Base-by-base conservation (phyloP, 2,888 invertebrate genomes). In the Matsumyia berberina region DNA sequence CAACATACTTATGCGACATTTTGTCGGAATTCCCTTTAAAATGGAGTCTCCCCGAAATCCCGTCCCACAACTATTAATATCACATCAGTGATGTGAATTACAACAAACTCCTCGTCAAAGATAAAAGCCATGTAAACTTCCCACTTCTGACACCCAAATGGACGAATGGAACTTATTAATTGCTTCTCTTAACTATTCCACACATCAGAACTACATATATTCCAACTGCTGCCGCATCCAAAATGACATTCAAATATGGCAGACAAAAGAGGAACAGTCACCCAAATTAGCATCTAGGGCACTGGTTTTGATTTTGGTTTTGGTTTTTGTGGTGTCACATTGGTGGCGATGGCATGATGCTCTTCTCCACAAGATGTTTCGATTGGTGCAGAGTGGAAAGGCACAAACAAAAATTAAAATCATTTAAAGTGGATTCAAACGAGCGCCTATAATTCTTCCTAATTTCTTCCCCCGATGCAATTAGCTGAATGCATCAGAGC, bases 341-440 rank as follows among this genome's bases (percentile, higher is more conserved):
- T 67, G 73, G 58, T 51, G 19, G 77, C 4, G 24, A 4, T 24
- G 24, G 24, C 24, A 24, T 42, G 66, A 58, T 49, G 39, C 46
- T 39, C 33, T 15, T 15, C 60, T 17, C 19, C 58, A 17, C 39
- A 66, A 73, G 51, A 79, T 79, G 73, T 39, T 73, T 44, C 24
- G 24, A 79, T 79, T 79, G 83, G 78, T 55, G 35, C 19, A 70
- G 11, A 5, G 42, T 17, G 57, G 31, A 49, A 62, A 5, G 53
- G 39, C 12, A 73, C 37, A 7, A 24, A 46, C 53, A 33, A 58
- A 79, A 79, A 85, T 74, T 79, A 74, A 85, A 85, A 85, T 85
- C 46, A 85, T 85, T 80, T 85, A 80, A 85, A 85, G 85, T 85
- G 85, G 85, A 74, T 79, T 79, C 69, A 74, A 85, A 85, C 79